Base-by-base conservation (phyloP, 2,797 vertebrate species). In the Diplodus puntazzo region DNA sequence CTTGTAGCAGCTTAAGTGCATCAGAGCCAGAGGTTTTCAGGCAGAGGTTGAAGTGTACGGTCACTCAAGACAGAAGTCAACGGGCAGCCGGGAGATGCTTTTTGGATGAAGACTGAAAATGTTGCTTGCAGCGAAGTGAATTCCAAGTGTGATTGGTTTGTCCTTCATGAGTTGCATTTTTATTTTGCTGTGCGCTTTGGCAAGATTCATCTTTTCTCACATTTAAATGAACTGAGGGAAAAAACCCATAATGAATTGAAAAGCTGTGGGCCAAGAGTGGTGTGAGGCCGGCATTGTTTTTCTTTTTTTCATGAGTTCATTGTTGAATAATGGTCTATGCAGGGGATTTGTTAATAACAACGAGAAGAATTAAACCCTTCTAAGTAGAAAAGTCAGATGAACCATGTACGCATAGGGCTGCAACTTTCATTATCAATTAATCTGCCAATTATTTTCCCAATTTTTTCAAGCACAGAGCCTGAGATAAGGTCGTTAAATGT, bases 1-100 rank as follows among this genome's bases (percentile, higher is more conserved):
- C 77, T 73, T 85, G 79, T 69, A 78, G 80, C 76, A 81, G 89
- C 84, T 89, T 89, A 77, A 81, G 70, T 81, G 83, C 81, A 77
- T 87, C 90, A 75, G 74, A 76, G 82, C 55, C 67, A 67, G 78
- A 82, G 83, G 86, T 69, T 75, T 66, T 8, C 48, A 67, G 74
- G 81, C 76, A 70, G 81, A 80, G 81, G 83, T 84, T 77, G 60
- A 79, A 88, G 68, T 64, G 85, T 60, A 60, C 50, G 57, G 78
- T 79, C 87, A 90, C 85, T 81, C 80, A 79, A 73, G 70, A 57
- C 46, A 52, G 59, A 59, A 17, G 63, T 69, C 48, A 43, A 0
- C 0, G 10, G 42, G 43, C 54, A 11, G 43, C 30, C 34, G 10
- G 39, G 11, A 1, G n/a, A 60, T 6, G 49, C 3, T 60, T 42